Conservation (phyloP, 2,797 vertebrate genomes). For the Parauchenoglanis ngamensis region DNA sequence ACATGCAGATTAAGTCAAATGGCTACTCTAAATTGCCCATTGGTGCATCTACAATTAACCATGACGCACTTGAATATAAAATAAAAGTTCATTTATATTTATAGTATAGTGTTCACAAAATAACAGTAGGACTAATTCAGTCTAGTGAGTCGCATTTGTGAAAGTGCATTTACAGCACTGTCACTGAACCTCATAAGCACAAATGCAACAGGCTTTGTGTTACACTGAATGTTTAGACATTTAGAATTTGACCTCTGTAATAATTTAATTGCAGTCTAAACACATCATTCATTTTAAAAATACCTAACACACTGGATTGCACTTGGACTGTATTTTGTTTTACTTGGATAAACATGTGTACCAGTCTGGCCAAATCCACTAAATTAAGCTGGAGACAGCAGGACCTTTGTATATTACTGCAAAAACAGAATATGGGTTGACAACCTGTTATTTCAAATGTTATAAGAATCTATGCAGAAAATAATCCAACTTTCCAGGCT, state of each 20-base stretch:
- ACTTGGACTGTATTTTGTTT: background rate
- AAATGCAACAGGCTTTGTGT: background rate
- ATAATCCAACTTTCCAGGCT: background rate
- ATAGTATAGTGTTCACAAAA: background rate
- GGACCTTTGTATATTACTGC: background rate
- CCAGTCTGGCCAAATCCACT: background rate
- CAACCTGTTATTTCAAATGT: slow-evolving; percentile 5
- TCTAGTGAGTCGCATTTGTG: too few species aligned
- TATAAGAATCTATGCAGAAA: slow-evolving; percentile 16
- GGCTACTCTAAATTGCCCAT: too few species aligned
- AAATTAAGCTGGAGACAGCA: background rate
- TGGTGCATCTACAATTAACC: background rate
- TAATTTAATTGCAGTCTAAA: background rate
- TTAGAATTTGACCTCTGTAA: too few species aligned
- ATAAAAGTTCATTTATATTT: background rate
- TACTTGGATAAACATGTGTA: slow-evolving; percentile 2
- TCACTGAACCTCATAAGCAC: background rate
- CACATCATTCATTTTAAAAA: background rate
- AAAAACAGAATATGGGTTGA: background rate
- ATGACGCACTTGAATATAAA: background rate
- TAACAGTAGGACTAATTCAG: background rate
- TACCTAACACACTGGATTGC: background rate
- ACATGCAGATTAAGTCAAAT: too few species aligned
- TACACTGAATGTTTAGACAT: background rate
- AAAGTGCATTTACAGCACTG: background rate